These are phyloP conservation scores for Petrolisthes manimaculis DNA, from an alignment of 2,888 invertebrate genomes.

Conservation along the genomic window DNA sequence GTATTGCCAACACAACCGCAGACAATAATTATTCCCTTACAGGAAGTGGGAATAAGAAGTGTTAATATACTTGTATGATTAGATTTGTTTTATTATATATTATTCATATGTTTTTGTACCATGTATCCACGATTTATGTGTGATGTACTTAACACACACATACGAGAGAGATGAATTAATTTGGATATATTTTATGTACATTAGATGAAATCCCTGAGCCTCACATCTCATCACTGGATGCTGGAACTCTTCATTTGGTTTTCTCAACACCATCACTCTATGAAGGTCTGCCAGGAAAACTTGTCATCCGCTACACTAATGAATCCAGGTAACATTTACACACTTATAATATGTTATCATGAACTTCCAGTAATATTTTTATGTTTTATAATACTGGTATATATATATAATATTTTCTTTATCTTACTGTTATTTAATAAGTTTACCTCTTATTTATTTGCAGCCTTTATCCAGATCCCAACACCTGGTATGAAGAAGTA, in stretches of 20 bases:
- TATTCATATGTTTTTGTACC: too few species aligned
- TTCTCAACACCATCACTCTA: conserved; percentile 86
- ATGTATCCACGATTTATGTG: too few species aligned
- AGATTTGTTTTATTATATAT: too few species aligned
- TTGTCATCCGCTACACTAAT: conserved; percentile 85
- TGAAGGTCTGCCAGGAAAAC: conserved; percentile 87
- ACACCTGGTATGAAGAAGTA: conserved; percentile 83
- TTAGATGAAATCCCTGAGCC: conserved; percentile 49
- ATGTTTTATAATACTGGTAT: background rate
- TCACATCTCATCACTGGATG: conserved; percentile 77
- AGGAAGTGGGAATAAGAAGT: too few species aligned
- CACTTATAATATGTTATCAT: background rate
- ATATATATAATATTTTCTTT: background rate
- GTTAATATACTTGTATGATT: too few species aligned
- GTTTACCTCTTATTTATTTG: background rate
- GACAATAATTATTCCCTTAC: too few species aligned
- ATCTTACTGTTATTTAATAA: background rate
- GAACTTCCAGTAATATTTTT: background rate
- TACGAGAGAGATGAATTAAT: too few species aligned
- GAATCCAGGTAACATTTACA: conserved; percentile 70
- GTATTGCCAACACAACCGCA: too few species aligned
- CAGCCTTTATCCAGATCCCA: conserved; percentile 67
- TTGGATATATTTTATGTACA: background rate
- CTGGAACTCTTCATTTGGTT: conserved; percentile 83
- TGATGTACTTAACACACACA: too few species aligned